Base-by-base conservation (phyloP, 2,797 vertebrate genomes). In the Sandelia bainsii region DNA sequence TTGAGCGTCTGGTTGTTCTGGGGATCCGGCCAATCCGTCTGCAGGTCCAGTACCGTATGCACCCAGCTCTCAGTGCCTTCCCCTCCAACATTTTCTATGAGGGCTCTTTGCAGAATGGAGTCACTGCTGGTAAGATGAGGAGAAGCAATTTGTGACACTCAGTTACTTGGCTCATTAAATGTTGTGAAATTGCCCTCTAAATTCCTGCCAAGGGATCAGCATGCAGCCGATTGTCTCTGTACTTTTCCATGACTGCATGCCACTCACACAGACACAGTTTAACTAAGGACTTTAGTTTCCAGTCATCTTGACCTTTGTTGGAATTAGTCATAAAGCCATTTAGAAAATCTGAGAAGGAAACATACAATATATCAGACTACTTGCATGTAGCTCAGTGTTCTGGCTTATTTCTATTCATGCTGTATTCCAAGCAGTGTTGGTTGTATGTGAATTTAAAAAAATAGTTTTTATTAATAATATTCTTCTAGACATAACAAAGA, bases 71-170 rank as follows among this genome's bases (percentile, higher is more conserved):
- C 75, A 98, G 97, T 7, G 97, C 97, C 67, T 98, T 98, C 67
- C 97, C 97, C 0, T 98, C 97, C 85, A 98, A 98, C 86, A 98
- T 98, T 90, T 98, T 98, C 89, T 98, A 98, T 0, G 97, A 98
- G 89, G 97, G 97, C 0, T 98, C 97, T 0, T 95, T 98, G 49
- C 97, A 98, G 91, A 98, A 98, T 0, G 97, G 97, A 0, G 97
- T 98, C 72, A 98, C 97, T 0, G 97, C 97, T 42, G 96, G 97
- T 89, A 46, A 73, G 70, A 62, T 27, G 5, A 27, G 23, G 9
- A 44, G 1, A 17, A 50, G 27, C 7, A 9, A 44, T 58, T 20
- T 16, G 23, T 46, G n/a, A 16, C 23, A 11, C 17, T 49, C 1
- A 61, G 2, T 61, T 45, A n/a, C 1, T 69, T 27, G 13, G 0